Conservation (phyloP, 2,888 invertebrate species). For the Sinohyriopsis cumingii region DNA sequence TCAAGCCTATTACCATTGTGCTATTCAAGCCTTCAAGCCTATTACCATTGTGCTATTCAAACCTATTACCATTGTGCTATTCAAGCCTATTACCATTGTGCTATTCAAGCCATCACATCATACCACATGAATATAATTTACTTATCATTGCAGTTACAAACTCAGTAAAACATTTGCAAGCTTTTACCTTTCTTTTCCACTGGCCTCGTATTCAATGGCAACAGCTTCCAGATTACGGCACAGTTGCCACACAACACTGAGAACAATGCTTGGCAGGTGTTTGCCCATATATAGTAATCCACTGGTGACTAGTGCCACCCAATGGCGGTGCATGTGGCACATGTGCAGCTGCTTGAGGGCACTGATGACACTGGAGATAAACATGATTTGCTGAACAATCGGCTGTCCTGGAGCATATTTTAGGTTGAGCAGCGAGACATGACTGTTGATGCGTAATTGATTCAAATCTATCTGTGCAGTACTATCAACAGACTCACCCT, state of each 20-base stretch:
- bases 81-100: no score
- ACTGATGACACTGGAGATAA: conserved; percentile 84
- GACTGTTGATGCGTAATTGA: conserved; percentile 58
- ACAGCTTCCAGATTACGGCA: conserved; percentile 84
- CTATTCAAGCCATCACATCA: no score
- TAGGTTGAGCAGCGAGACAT: conserved; percentile 56
- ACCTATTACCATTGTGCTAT: no score
- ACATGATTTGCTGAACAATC: conserved; percentile 83
- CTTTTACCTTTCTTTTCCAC: conserved; percentile 38
- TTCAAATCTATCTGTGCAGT: conserved; percentile 70
- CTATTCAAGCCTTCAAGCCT: no score
- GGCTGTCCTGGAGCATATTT: conserved; percentile 61
- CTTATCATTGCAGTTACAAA: no score
- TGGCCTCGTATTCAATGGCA: conserved; percentile 67
- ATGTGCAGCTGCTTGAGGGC: conserved; percentile 83
- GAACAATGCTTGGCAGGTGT: conserved; percentile 83
- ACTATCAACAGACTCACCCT: conserved; percentile 23
- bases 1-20: no score
- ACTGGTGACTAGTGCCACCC: conserved; percentile 86
- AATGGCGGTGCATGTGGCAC: conserved; percentile 84
- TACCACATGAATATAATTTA: no score
- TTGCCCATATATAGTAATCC: conserved; percentile 85
- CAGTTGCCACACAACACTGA: conserved; percentile 85
- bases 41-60: no score
- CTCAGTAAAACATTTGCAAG: no score